These are phyloP conservation scores for Xyrauchen texanus DNA, from an alignment of 2,113 vertebrate species.

Conservation along the genomic window DNA sequence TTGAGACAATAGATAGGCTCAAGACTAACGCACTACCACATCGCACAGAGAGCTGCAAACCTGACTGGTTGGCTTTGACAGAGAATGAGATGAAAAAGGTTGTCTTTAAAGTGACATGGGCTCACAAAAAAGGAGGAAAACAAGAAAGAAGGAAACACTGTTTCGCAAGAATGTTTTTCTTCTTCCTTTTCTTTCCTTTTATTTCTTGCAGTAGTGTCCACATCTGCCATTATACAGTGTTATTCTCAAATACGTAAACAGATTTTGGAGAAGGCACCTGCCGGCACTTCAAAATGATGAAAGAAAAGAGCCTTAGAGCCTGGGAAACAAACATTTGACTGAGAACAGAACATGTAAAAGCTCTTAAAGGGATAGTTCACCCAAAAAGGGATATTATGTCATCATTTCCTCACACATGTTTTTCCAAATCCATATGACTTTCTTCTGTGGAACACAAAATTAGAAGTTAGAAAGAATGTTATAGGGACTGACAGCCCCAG, in stretches of 20 bases:
- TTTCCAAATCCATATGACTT: no score
- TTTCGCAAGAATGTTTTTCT: background rate
- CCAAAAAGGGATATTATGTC: no score
- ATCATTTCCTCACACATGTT: no score
- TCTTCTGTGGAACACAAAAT: no score
- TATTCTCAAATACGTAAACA: conserved; percentile 31
- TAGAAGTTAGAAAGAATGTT: no score
- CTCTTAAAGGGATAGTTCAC: no score
- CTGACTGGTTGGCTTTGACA: conserved; percentile 19
- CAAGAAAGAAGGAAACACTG: background rate
- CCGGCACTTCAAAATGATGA: background rate
- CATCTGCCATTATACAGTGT: conserved; percentile 26
- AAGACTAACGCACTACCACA: background rate
- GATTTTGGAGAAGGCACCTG: conserved; percentile 28
- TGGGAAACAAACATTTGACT: no score
- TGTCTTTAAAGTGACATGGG: conserved; percentile 10
- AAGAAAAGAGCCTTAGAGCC: background rate
- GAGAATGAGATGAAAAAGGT: conserved; percentile 28
- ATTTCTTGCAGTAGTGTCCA: conserved; percentile 17
- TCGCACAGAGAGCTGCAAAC: background rate
- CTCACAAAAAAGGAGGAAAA: background rate
- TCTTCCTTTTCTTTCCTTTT: background rate
- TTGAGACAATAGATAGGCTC: conserved; percentile 32
- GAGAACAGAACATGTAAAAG: no score
- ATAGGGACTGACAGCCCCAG: no score